These are phyloP conservation scores for Cephus rjabovi DNA, from an alignment of 2,888 invertebrate species.

Conservation along the genomic window DNA sequence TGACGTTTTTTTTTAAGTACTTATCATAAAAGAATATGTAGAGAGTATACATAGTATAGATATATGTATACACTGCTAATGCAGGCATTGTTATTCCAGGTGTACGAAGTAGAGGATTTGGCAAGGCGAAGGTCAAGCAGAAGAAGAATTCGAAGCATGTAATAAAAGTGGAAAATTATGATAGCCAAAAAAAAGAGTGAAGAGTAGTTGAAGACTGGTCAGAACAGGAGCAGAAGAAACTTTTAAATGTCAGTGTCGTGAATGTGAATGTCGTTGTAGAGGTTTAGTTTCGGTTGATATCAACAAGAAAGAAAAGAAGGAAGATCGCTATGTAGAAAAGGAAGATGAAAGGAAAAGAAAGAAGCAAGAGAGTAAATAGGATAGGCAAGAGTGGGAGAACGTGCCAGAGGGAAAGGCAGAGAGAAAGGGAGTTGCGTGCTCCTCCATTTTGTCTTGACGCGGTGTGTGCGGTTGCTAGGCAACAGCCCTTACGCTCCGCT, in stretches of 20 bases:
- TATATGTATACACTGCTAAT: neutral
- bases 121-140: neutral
- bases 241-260: neutral
- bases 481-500: constrained; percentile 67
- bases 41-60: neutral
- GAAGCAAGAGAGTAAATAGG: constrained; percentile 21
- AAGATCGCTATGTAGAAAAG: constrained; percentile 11
- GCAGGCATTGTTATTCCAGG: neutral
- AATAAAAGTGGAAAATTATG: constrained; percentile 18
- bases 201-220: neutral
- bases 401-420: constrained; percentile 25
- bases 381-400: constrained; percentile 13
- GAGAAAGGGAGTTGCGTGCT: constrained; percentile 41
- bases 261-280: neutral
- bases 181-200: neutral
- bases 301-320: neutral
- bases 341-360: constrained; percentile 8
- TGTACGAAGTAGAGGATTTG: neutral
- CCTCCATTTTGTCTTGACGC: constrained; percentile 67
- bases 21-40: neutral
- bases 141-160: constrained; percentile 10
- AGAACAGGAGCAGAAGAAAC: neutral
- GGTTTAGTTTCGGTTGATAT: constrained; percentile 19
- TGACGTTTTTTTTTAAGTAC: neutral
- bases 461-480: constrained; percentile 65